Percentiles rank a stretch among this genome's conserved stretches.
Evolutionary conservation across 1,140 invertebrate species (phyloP).

Genomic region (Lamellibrachia luymesi): DNA sequence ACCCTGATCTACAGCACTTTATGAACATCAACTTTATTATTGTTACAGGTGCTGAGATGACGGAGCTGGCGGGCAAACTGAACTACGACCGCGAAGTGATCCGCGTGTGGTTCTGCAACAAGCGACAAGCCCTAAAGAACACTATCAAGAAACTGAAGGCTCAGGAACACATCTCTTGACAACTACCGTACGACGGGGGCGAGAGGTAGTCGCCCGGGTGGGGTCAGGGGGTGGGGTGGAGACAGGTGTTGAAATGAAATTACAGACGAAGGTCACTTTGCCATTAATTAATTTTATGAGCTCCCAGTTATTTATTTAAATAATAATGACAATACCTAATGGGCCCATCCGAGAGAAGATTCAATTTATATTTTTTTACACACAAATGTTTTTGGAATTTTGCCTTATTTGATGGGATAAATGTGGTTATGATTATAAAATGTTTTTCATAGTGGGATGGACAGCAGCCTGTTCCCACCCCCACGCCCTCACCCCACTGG

Average conservation of each 20-base stretch:
- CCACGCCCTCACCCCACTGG: background rate
- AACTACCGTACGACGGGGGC: background rate
- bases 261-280: background rate
- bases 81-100: slow-evolving; percentile 97
- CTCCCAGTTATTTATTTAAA: background rate
- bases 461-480: background rate
- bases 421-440: background rate
- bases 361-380: background rate
- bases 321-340: background rate
- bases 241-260: background rate
- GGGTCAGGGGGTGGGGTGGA: background rate
- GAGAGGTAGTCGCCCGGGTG: background rate
- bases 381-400: background rate
- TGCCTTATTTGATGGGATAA: background rate
- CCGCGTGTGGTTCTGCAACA: slow-evolving; percentile 99
- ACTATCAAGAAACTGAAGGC: slow-evolving; percentile 67
- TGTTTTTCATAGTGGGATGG: background rate
- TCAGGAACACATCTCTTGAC: background rate
- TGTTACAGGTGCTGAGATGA: slow-evolving; percentile 84
- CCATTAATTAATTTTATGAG: background rate
- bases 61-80: slow-evolving; percentile 87
- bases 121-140: slow-evolving; percentile 94
- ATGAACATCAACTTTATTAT: background rate
- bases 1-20: no score
- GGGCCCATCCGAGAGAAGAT: background rate